Base-by-base conservation (phyloP, 2,797 vertebrate genomes). In the Carcharodon carcharias region DNA sequence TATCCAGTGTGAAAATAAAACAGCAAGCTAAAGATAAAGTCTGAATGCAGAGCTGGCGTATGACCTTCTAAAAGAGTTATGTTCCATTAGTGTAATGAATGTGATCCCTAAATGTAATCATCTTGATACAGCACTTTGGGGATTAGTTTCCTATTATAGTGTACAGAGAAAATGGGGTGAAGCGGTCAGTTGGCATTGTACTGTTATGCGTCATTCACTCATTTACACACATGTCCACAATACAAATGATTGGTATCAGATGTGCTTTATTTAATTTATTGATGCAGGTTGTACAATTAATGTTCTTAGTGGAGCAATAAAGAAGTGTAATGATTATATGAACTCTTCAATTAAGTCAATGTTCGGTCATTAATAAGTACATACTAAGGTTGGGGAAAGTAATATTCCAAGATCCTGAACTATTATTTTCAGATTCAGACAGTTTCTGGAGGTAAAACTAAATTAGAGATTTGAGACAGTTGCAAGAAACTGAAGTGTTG, bases 41-140 rank as follows among this genome's bases (percentile, higher is more conserved):
- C 4, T 95, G 50, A 50, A 95, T 71, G 67, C 93, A 31, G 67
- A 31, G 31, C 40, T 54, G 16, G 45, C 14, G 4, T 95, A 31
- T 95, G 14, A 40, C 94, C 45, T 95, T 71, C 14, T 56, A 54
- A 95, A 95, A 56, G 40, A 31, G 40, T 56, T 54, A 31, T 54
- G 26, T 69, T 69, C 80, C 45, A 92, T 71, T 71, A 93, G 18
- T 91, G 45, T 73, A 56, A 96, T 96, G 96, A n/a, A 92, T 93
- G 67, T 88, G 96, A 71, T 89, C 85, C 89, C 18, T 96, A n/a
- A 28, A 67, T 91, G 88, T 96, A 73, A 96, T 61, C 67, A 89
- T 65, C 35, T 91, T 61, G 26, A 28, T 63, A 8, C n/a, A 58
- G 85, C 96, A 50, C 65, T 92, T 71, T 95, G 94, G 67, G 65